phyloP scores from a whole-genome alignment of 1,140 invertebrate genomes.

The Zaprionus ghesquierei region DNA sequence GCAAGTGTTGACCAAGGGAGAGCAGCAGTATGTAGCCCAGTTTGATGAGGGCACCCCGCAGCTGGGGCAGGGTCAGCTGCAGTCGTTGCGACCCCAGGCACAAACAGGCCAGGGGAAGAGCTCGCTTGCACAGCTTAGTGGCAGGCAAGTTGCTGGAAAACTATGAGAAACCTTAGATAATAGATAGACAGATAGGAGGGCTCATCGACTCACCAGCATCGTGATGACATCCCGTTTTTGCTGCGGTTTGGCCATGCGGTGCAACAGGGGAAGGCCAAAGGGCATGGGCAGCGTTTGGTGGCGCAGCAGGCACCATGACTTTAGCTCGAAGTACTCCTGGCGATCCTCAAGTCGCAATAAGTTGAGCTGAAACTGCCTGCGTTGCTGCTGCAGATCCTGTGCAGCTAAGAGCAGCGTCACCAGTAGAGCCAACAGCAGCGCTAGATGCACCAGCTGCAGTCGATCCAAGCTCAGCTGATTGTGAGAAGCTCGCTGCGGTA shows the following conservation, averaged over 20 bases:
- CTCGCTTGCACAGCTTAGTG: background rate
- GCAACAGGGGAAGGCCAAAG: slow-evolving; percentile 46
- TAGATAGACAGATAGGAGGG: background rate
- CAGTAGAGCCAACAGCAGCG: slow-evolving; percentile 20
- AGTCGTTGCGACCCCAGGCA: background rate
- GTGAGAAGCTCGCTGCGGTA: background rate
- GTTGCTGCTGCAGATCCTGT: slow-evolving; percentile 34
- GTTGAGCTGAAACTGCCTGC: slow-evolving; percentile 18
- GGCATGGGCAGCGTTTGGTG: slow-evolving; percentile 49
- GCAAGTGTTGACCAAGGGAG: slow-evolving; percentile 7
- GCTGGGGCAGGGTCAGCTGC: slow-evolving; percentile 9
- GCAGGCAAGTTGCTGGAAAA: slow-evolving; percentile 39
- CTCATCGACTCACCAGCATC: slow-evolving; percentile 38
- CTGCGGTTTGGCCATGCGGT: background rate
- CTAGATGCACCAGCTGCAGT: slow-evolving; percentile 10
- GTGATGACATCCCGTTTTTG: slow-evolving; percentile 43
- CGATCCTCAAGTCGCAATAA: slow-evolving; percentile 40
- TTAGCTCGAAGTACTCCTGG: slow-evolving; percentile 37
- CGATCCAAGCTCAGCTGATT: slow-evolving; percentile 20
- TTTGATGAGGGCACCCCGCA: slow-evolving; percentile 3
- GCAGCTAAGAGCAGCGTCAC: slow-evolving; percentile 28
- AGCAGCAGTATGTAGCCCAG: slow-evolving; percentile 19
- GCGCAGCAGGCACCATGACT: slow-evolving; percentile 44
- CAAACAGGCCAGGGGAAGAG: slow-evolving; percentile 10
- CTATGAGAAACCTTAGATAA: slow-evolving; percentile 16